Conservation (phyloP, 2,797 vertebrate genomes). For the Decapterus maruadsi region DNA sequence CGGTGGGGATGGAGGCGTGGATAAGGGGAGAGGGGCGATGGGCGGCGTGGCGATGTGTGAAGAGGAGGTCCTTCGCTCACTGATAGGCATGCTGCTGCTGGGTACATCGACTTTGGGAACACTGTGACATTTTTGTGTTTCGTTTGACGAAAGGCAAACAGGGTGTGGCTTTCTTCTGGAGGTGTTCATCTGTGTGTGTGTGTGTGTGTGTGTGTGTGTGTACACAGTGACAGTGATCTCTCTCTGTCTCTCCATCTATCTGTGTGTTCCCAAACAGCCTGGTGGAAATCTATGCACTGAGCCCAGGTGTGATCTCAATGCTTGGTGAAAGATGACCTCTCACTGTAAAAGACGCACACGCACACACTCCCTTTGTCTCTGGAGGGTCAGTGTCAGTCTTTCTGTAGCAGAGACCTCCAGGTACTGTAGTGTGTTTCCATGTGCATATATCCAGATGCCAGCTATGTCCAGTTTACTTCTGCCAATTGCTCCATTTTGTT, state of each 20-base stretch:
- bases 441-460: conserved; percentile 41
- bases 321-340: conserved; percentile 72
- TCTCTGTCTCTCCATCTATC: not conserved
- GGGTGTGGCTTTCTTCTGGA: conserved; percentile 55
- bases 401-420: conserved; percentile 60
- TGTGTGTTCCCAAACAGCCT: conserved; percentile 38
- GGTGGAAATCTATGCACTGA: conserved; percentile 39
- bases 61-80: conserved; percentile 44
- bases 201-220: conserved; percentile 24
- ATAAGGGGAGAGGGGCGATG: conserved; percentile 21
- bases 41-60: conserved; percentile 25
- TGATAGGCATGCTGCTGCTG: conserved; percentile 47
- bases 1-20: conserved; percentile 30
- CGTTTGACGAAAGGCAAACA: conserved; percentile 32
- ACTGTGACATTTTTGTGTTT: conserved; percentile 70
- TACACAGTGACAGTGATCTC: not conserved
- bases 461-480: conserved; percentile 51
- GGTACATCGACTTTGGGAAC: conserved; percentile 54
- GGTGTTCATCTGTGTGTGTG: conserved; percentile 32
- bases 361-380: conserved; percentile 1
- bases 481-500: conserved; percentile 16
- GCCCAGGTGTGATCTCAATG: conserved; percentile 67
- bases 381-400: conserved; percentile 59
- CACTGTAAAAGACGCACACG: conserved; percentile 25
- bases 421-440: conserved; percentile 56